These are phyloP conservation scores for Sus cebifrons DNA, from an alignment of 2,797 vertebrate genomes.

Conservation along the genomic window DNA sequence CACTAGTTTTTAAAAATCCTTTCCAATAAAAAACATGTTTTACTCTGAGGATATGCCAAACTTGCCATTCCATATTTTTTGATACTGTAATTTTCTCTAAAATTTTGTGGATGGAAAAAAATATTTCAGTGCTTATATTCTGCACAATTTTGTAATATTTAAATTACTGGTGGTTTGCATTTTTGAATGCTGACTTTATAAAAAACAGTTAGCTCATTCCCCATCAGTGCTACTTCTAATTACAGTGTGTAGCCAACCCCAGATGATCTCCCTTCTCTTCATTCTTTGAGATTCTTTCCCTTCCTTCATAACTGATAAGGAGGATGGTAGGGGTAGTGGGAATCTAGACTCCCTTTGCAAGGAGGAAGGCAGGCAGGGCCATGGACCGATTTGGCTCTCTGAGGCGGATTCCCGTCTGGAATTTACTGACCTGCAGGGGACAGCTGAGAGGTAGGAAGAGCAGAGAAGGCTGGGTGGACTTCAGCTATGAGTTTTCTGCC, in stretches of 20 bases:
- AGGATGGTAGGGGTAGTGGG: constrained; percentile 22
- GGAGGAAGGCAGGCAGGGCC: background rate
- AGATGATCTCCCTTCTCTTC: constrained; percentile 59
- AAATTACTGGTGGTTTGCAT: constrained; percentile 86
- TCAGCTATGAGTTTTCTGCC: background rate
- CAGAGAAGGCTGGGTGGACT: background rate
- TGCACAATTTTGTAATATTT: constrained; percentile 85
- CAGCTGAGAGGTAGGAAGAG: background rate
- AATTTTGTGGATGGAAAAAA: constrained; percentile 87
- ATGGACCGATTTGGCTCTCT: background rate
- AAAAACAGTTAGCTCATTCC: constrained; percentile 85
- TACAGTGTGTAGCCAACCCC: constrained; percentile 70
- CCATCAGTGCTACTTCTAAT: constrained; percentile 81
- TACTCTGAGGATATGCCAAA: constrained; percentile 73
- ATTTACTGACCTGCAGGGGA: constrained; percentile 49
- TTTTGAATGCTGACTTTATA: constrained; percentile 85
- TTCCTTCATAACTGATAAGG: constrained; percentile 67
- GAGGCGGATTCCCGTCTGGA: background rate
- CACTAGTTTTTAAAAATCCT: constrained; percentile 77
- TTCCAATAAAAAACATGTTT: constrained; percentile 74
- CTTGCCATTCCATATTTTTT: constrained; percentile 80
- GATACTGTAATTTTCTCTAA: constrained; percentile 87
- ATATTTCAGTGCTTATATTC: constrained; percentile 84
- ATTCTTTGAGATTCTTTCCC: constrained; percentile 53
- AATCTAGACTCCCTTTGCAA: constrained; percentile 52